Percentiles rank a stretch among this genome's conserved stretches.
These are phyloP conservation scores for Drosophila longiperda DNA, from an alignment of 2,888 invertebrate genomes.

Conservation along the genomic window DNA sequence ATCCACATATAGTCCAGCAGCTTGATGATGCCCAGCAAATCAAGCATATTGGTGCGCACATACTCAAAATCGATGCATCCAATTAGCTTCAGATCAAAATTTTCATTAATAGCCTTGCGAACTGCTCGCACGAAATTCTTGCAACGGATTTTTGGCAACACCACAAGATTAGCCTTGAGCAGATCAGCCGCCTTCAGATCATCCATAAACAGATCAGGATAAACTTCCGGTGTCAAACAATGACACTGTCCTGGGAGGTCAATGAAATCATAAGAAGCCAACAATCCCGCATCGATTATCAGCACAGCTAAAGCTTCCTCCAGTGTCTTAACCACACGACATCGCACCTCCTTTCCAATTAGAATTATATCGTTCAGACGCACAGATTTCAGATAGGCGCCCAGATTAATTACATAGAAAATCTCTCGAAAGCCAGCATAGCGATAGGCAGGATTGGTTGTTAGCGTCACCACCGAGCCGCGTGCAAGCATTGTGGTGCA, in stretches of 20 bases:
- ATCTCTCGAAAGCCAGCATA: conserved; percentile 81
- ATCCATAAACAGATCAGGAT: conserved; percentile 55
- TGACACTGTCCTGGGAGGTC: conserved; percentile 81
- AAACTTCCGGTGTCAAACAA: conserved; percentile 42
- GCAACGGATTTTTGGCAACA: conserved; percentile 77
- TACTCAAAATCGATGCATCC: conserved; percentile 78
- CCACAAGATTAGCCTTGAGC: conserved; percentile 75
- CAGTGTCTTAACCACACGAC: conserved; percentile 78
- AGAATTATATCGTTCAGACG: conserved; percentile 72
- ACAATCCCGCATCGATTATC: conserved; percentile 69
- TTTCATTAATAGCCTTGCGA: conserved; percentile 43
- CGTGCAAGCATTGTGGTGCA: conserved; percentile 68
- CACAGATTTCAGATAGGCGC: conserved; percentile 71
- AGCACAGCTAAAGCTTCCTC: conserved; percentile 72
- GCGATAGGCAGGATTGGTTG: conserved; percentile 76
- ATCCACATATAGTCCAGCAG: conserved; percentile 82
- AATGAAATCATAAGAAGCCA: conserved; percentile 82
- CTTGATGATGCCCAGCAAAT: conserved; percentile 78
- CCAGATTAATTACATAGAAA: conserved; percentile 79
- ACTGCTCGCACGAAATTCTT: conserved; percentile 70
- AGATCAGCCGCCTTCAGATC: conserved; percentile 73
- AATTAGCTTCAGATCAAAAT: conserved; percentile 68
- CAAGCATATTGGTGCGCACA: conserved; percentile 75
- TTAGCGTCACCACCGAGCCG: conserved; percentile 77
- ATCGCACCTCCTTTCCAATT: conserved; percentile 69